Evolutionary conservation across 2,888 invertebrate genomes (phyloP).

Genomic region (Synergus umbraculus): DNA sequence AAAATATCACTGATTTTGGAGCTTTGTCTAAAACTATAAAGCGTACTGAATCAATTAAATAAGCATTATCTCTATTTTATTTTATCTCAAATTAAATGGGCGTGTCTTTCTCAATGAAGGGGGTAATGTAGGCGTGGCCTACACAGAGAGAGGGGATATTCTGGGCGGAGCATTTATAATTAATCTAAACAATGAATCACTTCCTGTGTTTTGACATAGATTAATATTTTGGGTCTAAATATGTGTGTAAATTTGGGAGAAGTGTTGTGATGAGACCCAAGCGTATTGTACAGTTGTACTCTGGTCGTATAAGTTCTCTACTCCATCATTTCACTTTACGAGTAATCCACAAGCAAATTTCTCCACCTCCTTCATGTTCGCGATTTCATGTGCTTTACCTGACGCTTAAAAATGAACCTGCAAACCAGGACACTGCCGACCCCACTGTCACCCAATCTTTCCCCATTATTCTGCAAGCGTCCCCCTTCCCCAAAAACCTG

Average conservation of each 20-base stretch:
- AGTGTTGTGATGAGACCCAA: slow-evolving; percentile 1
- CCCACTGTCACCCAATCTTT: neutral
- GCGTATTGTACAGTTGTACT: neutral
- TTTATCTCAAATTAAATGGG: neutral
- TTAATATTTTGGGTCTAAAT: neutral
- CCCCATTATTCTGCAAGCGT: slow-evolving; percentile 3
- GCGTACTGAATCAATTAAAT: no score
- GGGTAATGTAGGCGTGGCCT: neutral
- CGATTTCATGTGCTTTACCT: slow-evolving; percentile 10
- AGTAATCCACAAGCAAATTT: slow-evolving; percentile 1
- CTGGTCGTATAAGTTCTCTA: slow-evolving; percentile 10
- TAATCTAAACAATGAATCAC: neutral
- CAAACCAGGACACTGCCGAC: neutral
- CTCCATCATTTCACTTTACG: slow-evolving; percentile 29
- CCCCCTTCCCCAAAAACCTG: neutral
- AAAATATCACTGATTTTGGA: neutral
- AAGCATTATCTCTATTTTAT: neutral
- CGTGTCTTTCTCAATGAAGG: neutral
- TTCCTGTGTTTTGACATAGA: neutral
- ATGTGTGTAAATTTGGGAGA: neutral
- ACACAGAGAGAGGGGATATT: no score
- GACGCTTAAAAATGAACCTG: neutral
- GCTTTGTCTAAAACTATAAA: neutral
- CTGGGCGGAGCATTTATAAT: no score
- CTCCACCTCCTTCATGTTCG: slow-evolving; percentile 13